These are phyloP conservation scores for Okamejei kenojei DNA, from an alignment of 2,797 vertebrate genomes.

Conservation along the genomic window DNA sequence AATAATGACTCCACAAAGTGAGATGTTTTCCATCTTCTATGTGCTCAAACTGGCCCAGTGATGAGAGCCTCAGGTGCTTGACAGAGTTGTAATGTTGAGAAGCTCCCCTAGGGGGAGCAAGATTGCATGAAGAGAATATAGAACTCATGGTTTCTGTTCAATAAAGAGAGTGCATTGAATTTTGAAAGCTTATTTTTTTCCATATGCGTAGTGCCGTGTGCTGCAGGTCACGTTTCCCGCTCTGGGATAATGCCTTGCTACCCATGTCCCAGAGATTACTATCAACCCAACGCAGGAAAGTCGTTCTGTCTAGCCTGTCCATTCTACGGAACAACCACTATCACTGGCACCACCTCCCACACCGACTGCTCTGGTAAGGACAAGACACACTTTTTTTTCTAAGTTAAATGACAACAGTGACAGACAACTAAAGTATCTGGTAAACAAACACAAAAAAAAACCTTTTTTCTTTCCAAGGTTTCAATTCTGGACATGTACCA, in stretches of 20 bases:
- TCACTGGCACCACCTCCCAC: constrained; percentile 78
- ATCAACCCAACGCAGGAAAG: constrained; percentile 83
- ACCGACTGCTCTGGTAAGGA: constrained; percentile 89
- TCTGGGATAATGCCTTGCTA: constrained; percentile 86
- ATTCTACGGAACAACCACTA: constrained; percentile 87
- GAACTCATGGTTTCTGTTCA: neutral
- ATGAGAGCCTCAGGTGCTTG: neutral
- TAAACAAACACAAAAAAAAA: neutral
- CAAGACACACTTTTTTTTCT: neutral
- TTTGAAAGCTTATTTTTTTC: constrained; percentile 35
- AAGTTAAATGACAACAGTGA: neutral
- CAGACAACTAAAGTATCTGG: neutral
- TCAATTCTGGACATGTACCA: neutral
- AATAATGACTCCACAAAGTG: neutral
- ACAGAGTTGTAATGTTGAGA: neutral
- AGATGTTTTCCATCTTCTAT: neutral
- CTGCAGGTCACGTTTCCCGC: constrained; percentile 84
- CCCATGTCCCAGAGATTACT: constrained; percentile 90
- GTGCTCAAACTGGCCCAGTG: neutral
- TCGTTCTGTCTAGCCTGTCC: constrained; percentile 93
- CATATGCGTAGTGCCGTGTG: constrained; percentile 72
- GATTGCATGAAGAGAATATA: neutral
- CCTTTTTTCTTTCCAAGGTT: neutral
- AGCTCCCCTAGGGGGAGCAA: neutral
- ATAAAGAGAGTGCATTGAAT: neutral